Percentiles rank a stretch among this genome's conserved stretches.
Evolutionary conservation across 2,113 vertebrate species (phyloP).

Genomic region (Chunga burmeisteri): DNA sequence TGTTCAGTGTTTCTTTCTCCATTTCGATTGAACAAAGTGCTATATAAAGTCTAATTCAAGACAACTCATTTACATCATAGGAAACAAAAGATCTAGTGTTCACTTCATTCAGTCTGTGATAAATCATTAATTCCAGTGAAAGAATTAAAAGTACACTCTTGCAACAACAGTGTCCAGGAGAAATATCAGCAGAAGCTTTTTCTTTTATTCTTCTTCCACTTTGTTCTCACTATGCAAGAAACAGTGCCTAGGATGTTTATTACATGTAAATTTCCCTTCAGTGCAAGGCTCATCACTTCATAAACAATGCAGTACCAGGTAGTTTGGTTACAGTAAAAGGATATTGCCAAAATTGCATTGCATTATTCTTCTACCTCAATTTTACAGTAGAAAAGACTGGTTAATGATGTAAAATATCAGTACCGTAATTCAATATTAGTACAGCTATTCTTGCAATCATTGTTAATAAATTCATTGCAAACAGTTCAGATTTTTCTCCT

Average conservation of each 20-base stretch:
- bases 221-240: background rate
- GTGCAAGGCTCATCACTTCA: background rate
- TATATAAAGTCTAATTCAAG: background rate
- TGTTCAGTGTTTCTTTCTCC: background rate
- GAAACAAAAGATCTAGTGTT: background rate
- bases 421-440: conserved; percentile 19
- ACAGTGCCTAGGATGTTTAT: background rate
- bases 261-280: background rate
- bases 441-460: background rate
- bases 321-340: background rate
- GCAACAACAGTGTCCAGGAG: background rate
- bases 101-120: background rate
- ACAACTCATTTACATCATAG: background rate
- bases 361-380: background rate
- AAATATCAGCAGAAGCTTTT: background rate
- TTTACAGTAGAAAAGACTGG: conserved; percentile 30
- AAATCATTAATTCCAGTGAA: background rate
- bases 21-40: background rate
- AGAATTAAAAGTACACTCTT: background rate
- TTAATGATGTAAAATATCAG: conserved; percentile 41
- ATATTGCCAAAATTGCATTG: background rate
- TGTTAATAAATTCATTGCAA: conserved; percentile 28
- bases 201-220: background rate
- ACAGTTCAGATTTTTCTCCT: background rate
- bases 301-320: conserved; percentile 29